Base-by-base conservation (phyloP, 2,797 vertebrate genomes). In the Xenopus petersii region DNA sequence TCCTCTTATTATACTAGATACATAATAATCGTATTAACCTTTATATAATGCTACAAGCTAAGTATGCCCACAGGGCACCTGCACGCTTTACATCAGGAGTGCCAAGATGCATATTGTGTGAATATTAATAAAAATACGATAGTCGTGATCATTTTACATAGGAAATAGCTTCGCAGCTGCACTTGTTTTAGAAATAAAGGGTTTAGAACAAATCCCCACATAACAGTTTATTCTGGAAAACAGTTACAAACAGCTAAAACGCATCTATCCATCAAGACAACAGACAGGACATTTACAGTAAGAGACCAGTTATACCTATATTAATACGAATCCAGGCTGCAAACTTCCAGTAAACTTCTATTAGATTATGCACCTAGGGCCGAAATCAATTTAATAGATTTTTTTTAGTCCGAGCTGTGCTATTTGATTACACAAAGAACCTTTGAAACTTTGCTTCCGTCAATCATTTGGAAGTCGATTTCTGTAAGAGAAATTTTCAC, bases 361-460 rank as follows among this genome's bases (percentile, higher is more conserved):
- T 79, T 79, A 74, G 73, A 79, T 79, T 79, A 79, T 79, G 66
- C 76, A 79, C 76, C 76, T 79, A 60, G 67, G 76, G 76, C 76
- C 54, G 76, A 74, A 79, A 79, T 79, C 76, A 79, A 79, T 79
- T 12, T 61, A 74, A 79, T 79, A 42, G 76, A 74, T 79, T 79
- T 79, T 71, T 78, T 79, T 66, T 65, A 68, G 71, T 79, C 62
- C 67, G 59, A 58, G 76, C 62, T 70, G 67, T 30, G 67, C 76
- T 74, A 79, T 79, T 79, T 74, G 76, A 79, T 79, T 79, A 79
- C 76, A 79, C 64, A 74, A 74, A 79, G 76, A 71, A 79, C 76
- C 76, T 79, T 51, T 55, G 76, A 79, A 79, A 79, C 76, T 73
- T 79, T 74, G 61, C 71, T 73, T 74, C 76, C 65, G 76, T 79